These are phyloP conservation scores for Ophiothrix spiculata DNA, from an alignment of 35 echinoderm and acorn worm genomes.

Conservation along the genomic window DNA sequence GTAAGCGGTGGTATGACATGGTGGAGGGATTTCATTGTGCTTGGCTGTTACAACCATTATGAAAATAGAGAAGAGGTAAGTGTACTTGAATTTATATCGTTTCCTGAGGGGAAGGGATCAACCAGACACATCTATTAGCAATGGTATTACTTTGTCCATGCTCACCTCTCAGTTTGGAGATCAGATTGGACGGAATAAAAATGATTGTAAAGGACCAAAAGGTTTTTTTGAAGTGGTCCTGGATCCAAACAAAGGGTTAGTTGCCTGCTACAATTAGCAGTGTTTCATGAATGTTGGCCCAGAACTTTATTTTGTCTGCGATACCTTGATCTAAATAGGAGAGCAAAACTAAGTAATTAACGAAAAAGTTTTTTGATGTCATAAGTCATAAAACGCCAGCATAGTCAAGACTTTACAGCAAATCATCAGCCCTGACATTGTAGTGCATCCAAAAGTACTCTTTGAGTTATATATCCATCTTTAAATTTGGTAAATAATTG, in stretches of 20 bases:
- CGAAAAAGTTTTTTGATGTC: no score
- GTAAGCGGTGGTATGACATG: slow-evolving; percentile 90
- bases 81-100: background rate
- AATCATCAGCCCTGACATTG: background rate
- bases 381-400: background rate
- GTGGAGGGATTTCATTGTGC: slow-evolving; percentile 93
- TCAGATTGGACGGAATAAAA: no score
- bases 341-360: no score
- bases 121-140: no score
- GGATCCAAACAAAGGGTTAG: no score
- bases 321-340: no score
- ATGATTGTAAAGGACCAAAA: no score
- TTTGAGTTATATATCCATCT: background rate
- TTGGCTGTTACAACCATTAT: slow-evolving; percentile 87
- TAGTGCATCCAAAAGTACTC: background rate
- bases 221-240: background rate
- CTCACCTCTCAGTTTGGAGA: no score
- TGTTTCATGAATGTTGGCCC: no score
- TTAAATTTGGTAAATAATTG: no score
- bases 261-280: no score
- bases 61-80: slow-evolving; percentile 94
- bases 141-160: background rate
- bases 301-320: no score
- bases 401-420: background rate
- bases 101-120: background rate